Evolutionary conservation across 2,797 vertebrate genomes (phyloP).

Genomic region (Acipenser oxyrinchus): DNA sequence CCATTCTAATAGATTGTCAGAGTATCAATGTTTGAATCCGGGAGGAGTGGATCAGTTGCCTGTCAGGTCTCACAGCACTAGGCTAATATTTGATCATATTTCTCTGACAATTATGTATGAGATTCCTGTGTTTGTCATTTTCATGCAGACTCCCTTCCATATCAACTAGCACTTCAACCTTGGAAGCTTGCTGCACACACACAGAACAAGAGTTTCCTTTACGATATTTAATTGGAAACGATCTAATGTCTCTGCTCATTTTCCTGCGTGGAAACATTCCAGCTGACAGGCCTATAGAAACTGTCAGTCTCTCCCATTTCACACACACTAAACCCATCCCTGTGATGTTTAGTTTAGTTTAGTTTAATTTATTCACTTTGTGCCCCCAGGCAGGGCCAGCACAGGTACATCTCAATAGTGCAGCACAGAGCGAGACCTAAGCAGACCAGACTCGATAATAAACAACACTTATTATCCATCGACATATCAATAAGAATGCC

Average conservation of each 20-base stretch:
- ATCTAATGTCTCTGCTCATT: constrained; percentile 17
- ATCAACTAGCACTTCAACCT: constrained; percentile 23
- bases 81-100: constrained; percentile 21
- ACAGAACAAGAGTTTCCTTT: constrained; percentile 6
- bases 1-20: too few relatives aligned
- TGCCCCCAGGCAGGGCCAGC: constrained; percentile 3
- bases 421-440: not conserved
- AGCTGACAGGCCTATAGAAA: not conserved
- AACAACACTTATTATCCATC: too few relatives aligned
- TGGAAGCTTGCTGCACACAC: constrained; percentile 1
- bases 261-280: not conserved
- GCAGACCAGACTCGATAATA: too few relatives aligned
- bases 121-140: constrained; percentile 14
- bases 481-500: too few relatives aligned
- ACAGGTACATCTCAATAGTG: not conserved
- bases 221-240: constrained; percentile 28
- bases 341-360: constrained; percentile 5
- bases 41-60: not conserved
- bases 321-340: too few relatives aligned
- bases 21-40: too few relatives aligned
- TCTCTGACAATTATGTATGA: constrained; percentile 24
- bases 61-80: constrained; percentile 6
- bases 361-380: constrained; percentile 12
- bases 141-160: constrained; percentile 20
- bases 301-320: too few relatives aligned